Evolutionary conservation across 1,140 invertebrate genomes (phyloP), one percentile per base, ranked within the genome.

Genomic region (Zaprionus lachaisei): DNA sequence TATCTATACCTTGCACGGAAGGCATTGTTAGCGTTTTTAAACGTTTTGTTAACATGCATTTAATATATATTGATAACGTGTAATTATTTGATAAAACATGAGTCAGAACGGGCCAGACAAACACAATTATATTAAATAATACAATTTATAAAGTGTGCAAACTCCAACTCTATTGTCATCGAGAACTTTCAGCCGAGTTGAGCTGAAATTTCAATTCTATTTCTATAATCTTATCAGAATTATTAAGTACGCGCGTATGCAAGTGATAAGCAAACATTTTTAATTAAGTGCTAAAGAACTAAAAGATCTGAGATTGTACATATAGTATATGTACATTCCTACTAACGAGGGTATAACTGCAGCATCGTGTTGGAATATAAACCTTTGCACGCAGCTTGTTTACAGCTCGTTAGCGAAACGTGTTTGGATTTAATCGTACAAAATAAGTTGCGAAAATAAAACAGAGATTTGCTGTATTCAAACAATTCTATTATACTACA

Each of bases 241-340:
- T 9, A 24, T 15, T 17, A 6, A 24, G 37, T 60, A 14, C 38
- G 57, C 38, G 37, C 37, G 6, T 37, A 37, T 24, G 37, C 26
- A 41, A 37, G 44, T 66, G 74, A 79, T 64, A 79, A 67, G 56
- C 37, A 17, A 44, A 24, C 41, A 41, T 49, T 54, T 72, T 65
- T 31, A 22, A 37, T 41, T 56, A 37, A 69, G 84, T 89, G 61
- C 84, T 83, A 67, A 67, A 72, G 83, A 60, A 87, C 83, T 83
- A 69, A 17, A 60, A 24, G 9, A 49, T 67, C 56, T 44, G 55
- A 22, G 14, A 44, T 34, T 34, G 31, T 34, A 3, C 31, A 34
- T 9, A 31, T 31, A 20, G 28, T 34, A 51, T 34, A 51, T 56
- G 37, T 61, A 26, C 7, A 47, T 31, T 11, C 26, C 15, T 6